phyloP scores from a whole-genome alignment of 2,888 invertebrate genomes.

The Laothoe populi region DNA sequence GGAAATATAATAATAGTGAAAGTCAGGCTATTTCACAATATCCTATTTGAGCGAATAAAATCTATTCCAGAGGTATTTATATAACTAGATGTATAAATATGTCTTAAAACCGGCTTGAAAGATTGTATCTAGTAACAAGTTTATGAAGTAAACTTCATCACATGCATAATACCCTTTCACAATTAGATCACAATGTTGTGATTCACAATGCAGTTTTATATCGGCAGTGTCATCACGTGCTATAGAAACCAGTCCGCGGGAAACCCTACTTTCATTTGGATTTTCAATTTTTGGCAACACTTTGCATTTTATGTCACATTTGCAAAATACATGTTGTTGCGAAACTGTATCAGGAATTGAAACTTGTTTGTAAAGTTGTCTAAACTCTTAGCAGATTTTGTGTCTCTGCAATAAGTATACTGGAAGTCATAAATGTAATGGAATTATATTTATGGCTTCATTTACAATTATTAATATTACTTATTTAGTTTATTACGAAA shows the following conservation, averaged over 20 bases:
- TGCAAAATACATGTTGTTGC: neutral
- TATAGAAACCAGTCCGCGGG: conserved; percentile 13
- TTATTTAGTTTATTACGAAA: too few species aligned
- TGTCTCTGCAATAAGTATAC: too few species aligned
- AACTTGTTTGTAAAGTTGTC: neutral
- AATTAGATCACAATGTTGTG: conserved; percentile 21
- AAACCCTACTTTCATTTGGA: conserved; percentile 10
- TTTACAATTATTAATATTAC: too few species aligned
- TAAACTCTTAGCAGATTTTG: neutral
- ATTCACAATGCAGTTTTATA: conserved; percentile 21
- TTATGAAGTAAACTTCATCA: neutral
- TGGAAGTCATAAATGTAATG: too few species aligned
- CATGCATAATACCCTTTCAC: conserved; percentile 8
- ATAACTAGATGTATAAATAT: too few species aligned
- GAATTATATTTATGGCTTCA: too few species aligned
- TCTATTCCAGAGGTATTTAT: neutral
- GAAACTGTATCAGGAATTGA: neutral
- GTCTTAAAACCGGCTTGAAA: neutral
- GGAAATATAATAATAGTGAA: too few species aligned
- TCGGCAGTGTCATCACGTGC: conserved; percentile 12
- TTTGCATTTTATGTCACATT: neutral
- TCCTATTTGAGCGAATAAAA: neutral
- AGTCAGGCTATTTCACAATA: too few species aligned
- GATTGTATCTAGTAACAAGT: neutral
- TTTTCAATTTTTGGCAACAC: conserved; percentile 19